Percentiles rank a stretch among this genome's conserved stretches.
Conservation (phyloP, 1,140 invertebrate species). For the Brachionus calyciflorus region DNA sequence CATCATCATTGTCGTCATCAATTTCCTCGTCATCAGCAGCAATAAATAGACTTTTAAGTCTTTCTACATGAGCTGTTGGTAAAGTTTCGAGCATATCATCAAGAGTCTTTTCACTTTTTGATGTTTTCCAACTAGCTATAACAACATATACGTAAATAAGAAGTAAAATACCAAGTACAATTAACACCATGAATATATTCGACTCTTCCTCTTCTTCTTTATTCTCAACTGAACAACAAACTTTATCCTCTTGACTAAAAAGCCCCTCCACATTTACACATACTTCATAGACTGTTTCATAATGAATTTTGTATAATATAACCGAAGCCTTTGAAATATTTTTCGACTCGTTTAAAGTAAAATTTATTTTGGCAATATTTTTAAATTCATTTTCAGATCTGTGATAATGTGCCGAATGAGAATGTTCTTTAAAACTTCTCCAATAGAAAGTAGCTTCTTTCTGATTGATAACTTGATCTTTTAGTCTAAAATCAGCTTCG, state of each 20-base stretch:
- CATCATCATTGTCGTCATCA: not conserved
- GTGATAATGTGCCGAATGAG: not conserved
- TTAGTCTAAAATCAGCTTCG: not conserved
- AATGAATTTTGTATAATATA: slow-evolving; percentile 17
- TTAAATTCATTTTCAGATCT: not conserved
- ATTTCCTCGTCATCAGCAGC: not conserved
- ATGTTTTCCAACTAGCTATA: not conserved
- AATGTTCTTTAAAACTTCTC: not conserved
- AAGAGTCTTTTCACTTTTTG: not conserved
- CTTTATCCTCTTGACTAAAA: not conserved
- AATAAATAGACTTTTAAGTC: not conserved
- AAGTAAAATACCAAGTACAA: slow-evolving; percentile 6
- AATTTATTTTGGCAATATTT: not conserved
- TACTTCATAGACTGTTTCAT: not conserved
- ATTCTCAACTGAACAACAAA: slow-evolving; percentile 17
- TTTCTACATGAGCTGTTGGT: not conserved
- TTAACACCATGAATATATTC: slow-evolving; percentile 6
- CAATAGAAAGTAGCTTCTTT: slow-evolving; percentile 8
- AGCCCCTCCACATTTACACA: not conserved
- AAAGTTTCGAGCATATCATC: not conserved
- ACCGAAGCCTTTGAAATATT: not conserved
- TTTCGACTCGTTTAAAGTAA: no score
- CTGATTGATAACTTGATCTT: not conserved
- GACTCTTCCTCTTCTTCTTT: slow-evolving; percentile 27
- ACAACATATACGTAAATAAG: slow-evolving; percentile 13